Conservation (phyloP, 2,888 invertebrate species). For the Drosophila longiperda region DNA sequence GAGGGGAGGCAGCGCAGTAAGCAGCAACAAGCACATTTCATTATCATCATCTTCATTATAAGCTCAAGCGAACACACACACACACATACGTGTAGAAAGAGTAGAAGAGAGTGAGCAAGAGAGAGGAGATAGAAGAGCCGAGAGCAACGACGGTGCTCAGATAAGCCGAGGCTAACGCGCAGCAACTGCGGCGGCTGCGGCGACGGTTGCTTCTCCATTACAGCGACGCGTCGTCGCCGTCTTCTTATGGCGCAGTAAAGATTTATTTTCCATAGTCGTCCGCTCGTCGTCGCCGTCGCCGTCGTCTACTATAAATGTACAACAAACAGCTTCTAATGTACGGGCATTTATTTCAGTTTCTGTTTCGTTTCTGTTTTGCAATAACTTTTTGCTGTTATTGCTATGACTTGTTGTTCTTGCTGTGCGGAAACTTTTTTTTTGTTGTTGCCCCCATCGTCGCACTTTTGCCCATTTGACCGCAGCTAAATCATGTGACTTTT, state of each 20-base stretch:
- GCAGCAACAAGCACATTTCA: constrained; percentile 66
- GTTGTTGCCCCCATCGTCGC: constrained; percentile 46
- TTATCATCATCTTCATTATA: constrained; percentile 79
- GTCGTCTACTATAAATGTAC: constrained; percentile 47
- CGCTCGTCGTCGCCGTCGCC: constrained; percentile 38
- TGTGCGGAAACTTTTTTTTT: constrained; percentile 68
- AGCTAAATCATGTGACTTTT: constrained; percentile 76
- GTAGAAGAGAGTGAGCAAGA: constrained; percentile 9
- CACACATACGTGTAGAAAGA: constrained; percentile 9
- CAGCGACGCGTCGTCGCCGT: constrained; percentile 46
- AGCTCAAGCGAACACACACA: constrained; percentile 38
- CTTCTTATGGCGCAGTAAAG: constrained; percentile 81
- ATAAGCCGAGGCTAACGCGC: constrained; percentile 44
- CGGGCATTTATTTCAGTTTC: constrained; percentile 57
- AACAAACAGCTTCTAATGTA: constrained; percentile 68
- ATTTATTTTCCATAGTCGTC: constrained; percentile 74
- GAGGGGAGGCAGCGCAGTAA: constrained; percentile 29
- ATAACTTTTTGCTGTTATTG: constrained; percentile 50
- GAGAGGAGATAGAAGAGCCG: constrained; percentile 15
- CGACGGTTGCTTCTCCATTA: constrained; percentile 62
- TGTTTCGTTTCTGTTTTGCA: constrained; percentile 64
- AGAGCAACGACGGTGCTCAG: constrained; percentile 17
- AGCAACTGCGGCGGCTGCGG: constrained; percentile 12
- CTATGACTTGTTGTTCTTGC: constrained; percentile 52
- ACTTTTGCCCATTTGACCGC: constrained; percentile 64